Evolutionary conservation across 2,888 invertebrate species (phyloP).

Genomic region (Melangyna quadrimaculata): DNA sequence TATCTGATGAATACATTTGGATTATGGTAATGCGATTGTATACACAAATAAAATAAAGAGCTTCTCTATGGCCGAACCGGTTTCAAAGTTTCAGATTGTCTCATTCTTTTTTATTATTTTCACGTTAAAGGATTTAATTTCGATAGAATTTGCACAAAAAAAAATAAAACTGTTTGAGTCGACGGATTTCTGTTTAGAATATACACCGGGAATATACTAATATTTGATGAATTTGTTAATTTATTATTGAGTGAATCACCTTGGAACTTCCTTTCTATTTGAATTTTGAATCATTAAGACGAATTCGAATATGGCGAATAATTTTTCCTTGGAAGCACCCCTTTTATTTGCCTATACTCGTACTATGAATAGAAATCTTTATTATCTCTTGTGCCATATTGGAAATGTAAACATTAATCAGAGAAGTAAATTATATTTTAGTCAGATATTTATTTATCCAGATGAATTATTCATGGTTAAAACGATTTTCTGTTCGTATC

Average conservation of each 20-base stretch:
- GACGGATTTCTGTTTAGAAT: neutral
- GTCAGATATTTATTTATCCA: constrained; percentile 30
- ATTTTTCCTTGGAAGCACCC: constrained; percentile 42
- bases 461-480: constrained; percentile 49
- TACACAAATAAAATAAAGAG: neutral
- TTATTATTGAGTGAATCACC: constrained; percentile 38
- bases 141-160: constrained; percentile 34
- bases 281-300: neutral
- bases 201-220: neutral
- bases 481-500: neutral
- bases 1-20: constrained; percentile 39
- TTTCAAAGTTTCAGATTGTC: constrained; percentile 46
- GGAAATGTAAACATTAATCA: constrained; percentile 44
- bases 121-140: constrained; percentile 40
- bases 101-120: constrained; percentile 3
- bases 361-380: neutral
- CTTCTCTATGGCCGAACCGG: constrained; percentile 61
- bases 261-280: neutral
- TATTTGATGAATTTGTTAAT: neutral
- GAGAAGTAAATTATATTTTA: constrained; percentile 26
- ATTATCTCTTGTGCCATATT: constrained; percentile 11
- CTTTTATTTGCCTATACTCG: neutral
- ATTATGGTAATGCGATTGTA: constrained; percentile 62
- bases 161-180: neutral
- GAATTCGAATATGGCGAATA: constrained; percentile 13